Evolutionary conservation across 53 echinoderm and acorn worm genomes (phyloP).

Genomic region (Luidia sarsii): DNA sequence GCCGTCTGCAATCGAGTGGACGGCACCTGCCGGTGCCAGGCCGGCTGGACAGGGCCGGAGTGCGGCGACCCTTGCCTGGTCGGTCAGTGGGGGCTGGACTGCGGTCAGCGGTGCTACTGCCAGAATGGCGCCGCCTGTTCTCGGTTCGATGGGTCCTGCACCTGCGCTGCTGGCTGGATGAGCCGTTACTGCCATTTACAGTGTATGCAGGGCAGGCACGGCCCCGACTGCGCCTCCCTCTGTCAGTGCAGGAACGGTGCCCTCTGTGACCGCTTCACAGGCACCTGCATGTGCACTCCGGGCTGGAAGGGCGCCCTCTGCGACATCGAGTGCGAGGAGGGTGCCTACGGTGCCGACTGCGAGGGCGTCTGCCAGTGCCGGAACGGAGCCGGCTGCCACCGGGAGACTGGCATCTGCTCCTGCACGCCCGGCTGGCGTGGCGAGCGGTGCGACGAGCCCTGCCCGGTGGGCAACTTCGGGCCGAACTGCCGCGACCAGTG

Average conservation of each 20-base stretch:
- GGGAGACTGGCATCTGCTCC: constrained; percentile 60
- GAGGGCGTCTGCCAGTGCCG: constrained; percentile 48
- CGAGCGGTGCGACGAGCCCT: constrained; percentile 46
- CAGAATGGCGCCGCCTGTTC: constrained; percentile 38
- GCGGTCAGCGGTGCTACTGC: constrained; percentile 36
- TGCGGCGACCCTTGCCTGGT: constrained; percentile 31
- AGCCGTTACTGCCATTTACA: constrained; percentile 33
- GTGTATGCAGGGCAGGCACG: constrained; percentile 51
- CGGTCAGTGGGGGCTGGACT: constrained; percentile 32
- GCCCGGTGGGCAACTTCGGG: constrained; percentile 52
- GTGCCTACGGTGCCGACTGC: constrained; percentile 56
- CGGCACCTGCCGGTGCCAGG: constrained; percentile 47
- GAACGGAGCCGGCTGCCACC: constrained; percentile 58
- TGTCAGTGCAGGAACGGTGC: constrained; percentile 55
- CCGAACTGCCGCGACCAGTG: constrained; percentile 34
- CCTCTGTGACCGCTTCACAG: constrained; percentile 58
- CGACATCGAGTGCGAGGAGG: constrained; percentile 48
- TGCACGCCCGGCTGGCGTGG: constrained; percentile 71
- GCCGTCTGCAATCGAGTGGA: constrained; percentile 58
- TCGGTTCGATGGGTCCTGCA: constrained; percentile 43
- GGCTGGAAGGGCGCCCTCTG: constrained; percentile 70
- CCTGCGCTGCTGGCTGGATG: constrained; percentile 55
- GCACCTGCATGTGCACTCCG: constrained; percentile 58
- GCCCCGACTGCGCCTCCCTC: constrained; percentile 28
- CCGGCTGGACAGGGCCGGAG: constrained; percentile 45